Percentiles rank a stretch among this genome's conserved stretches.
Evolutionary conservation across 1,140 invertebrate species (phyloP).

Genomic region (Brachystomella parvula): DNA sequence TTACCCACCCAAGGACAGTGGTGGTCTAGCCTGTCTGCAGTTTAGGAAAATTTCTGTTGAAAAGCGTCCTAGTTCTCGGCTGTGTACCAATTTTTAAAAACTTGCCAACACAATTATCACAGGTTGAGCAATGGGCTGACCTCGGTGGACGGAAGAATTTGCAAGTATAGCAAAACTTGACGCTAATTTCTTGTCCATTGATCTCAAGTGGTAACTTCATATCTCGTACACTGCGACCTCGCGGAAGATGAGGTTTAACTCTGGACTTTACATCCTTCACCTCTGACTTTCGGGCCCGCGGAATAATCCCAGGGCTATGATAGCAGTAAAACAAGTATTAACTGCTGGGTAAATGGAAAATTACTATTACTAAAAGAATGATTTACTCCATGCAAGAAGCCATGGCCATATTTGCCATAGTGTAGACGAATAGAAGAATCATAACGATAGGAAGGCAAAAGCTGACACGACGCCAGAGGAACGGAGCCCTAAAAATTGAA

Average conservation of each 20-base stretch:
- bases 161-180: constrained; percentile 99
- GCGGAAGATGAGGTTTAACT: neutral
- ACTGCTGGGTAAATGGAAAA: no score
- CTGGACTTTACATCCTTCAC: neutral
- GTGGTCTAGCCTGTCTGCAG: neutral
- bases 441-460: neutral
- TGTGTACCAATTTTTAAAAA: constrained; percentile 33
- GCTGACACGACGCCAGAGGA: neutral
- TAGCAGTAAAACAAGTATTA: no score
- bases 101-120: constrained; percentile 96
- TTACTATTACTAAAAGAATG: no score
- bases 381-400: neutral
- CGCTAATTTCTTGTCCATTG: constrained; percentile 83
- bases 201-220: no score
- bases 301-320: neutral
- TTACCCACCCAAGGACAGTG: neutral
- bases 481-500: neutral
- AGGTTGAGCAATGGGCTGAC: constrained; percentile 95
- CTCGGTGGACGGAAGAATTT: constrained; percentile 98
- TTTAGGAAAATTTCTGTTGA: no score
- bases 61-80: neutral
- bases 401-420: neutral
- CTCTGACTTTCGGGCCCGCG: neutral
- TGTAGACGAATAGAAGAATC: neutral
- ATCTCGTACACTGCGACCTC: no score